Conservation (phyloP, 2,888 invertebrate genomes). For the Alentia gelatinosa region DNA sequence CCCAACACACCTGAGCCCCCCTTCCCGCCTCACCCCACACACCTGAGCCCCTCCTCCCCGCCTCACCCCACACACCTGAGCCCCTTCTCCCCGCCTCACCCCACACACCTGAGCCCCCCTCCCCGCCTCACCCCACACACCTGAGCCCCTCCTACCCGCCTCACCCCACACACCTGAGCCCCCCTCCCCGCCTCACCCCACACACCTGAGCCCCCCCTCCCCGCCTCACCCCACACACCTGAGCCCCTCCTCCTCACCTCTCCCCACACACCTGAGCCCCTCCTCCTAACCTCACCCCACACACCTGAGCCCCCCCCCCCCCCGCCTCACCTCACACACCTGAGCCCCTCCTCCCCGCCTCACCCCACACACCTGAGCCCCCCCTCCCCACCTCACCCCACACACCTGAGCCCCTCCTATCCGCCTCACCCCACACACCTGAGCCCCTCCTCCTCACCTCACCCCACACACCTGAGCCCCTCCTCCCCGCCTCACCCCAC, state of each 20-base stretch:
- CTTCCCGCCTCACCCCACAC: not conserved
- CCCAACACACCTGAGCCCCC: not conserved
- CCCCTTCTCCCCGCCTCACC: not conserved
- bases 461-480: not conserved
- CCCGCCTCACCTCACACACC: not conserved
- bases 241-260: not conserved
- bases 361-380: not conserved
- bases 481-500: not conserved
- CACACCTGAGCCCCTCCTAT: not conserved
- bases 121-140: conserved; percentile 3
- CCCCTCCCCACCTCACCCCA: not conserved
- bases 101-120: not conserved
- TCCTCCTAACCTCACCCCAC: not conserved
- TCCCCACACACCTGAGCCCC: not conserved
- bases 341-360: not conserved
- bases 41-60: not conserved
- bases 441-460: not conserved
- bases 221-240: not conserved
- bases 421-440: not conserved
- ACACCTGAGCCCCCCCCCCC: not conserved
- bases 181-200: not conserved
- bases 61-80: not conserved
- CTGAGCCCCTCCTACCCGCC: not conserved
- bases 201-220: not conserved
- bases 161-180: not conserved